Base-by-base conservation (phyloP, 2,113 vertebrate genomes). In the Mixornis gularis region DNA sequence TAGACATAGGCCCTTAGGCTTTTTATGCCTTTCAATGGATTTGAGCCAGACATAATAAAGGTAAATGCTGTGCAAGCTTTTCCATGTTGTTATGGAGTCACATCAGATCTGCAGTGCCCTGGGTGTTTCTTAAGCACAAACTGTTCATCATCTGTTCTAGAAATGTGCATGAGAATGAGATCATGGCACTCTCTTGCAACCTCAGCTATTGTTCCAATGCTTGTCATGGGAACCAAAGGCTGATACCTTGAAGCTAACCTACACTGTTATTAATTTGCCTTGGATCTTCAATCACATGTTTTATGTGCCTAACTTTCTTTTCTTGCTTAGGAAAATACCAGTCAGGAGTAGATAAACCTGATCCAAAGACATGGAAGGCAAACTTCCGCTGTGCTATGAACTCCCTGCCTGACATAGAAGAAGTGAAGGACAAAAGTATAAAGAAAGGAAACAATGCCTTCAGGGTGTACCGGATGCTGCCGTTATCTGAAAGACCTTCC, bases 371-470 rank as follows among this genome's bases (percentile, higher is more conserved):
- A 11, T 99, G 98, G 98, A 99, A 99, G 74, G 98, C 98, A 32
- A 99, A 99, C 90, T 99, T 99, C 74, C 98, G 98, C 55, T 99
- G 98, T 72, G 98, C 98, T 34, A 99, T 99, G 98, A 99, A 99
- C 96, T 98, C 98, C 20, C 95, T 99, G 92, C 98, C 98, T 44
- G 98, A 99, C 87, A 98, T 99, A 30, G 98, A 98, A 96, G 98
- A 99, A 97, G 98, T 99, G 77, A 99, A 99, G 95, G 98, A 98
- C 93, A 98, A 98, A 94, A 99, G 98, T 44, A 98, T 98, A 96
- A 99, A 99, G 96, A 99, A 99, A 97, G 99, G 99, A 97, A 99
- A 99, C 36, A 99, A 99, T 9, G 99, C 99, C 63, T 99, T 99
- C 97, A 98, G 99, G 81, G 99, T 99, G 16, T 99, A 99, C 93